Percentiles rank a stretch among this genome's conserved stretches.
phyloP scores from a whole-genome alignment of 1,140 invertebrate genomes.

The Dendrolimus kikuchii region DNA sequence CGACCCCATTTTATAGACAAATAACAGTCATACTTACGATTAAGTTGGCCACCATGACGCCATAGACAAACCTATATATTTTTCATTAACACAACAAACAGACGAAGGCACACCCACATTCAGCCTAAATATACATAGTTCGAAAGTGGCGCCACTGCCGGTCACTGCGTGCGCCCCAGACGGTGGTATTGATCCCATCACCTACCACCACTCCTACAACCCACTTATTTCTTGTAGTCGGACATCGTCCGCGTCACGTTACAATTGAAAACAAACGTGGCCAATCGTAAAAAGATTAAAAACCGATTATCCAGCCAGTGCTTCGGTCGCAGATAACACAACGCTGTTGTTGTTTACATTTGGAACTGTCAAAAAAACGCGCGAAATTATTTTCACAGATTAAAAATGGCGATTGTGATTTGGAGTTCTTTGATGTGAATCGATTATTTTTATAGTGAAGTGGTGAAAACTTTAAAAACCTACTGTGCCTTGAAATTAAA shows the following conservation, averaged over 20 bases:
- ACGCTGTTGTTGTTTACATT: no score
- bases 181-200: conserved; percentile 65
- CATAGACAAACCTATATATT: background rate
- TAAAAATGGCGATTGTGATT: no score
- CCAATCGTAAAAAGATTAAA: background rate
- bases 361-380: no score
- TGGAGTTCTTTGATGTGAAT: no score
- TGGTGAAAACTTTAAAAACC: no score
- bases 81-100: conserved; percentile 9
- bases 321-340: no score
- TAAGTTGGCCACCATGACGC: no score
- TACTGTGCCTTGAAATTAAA: conserved; percentile 6
- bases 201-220: conserved; percentile 53
- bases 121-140: conserved; percentile 28
- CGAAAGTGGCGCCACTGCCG: conserved; percentile 27
- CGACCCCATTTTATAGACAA: no score
- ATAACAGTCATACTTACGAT: no score
- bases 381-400: no score
- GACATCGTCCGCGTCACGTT: conserved; percentile 53
- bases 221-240: conserved; percentile 49
- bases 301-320: background rate
- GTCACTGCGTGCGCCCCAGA: conserved; percentile 63
- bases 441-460: no score
- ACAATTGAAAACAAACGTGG: conserved; percentile 20
- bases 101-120: conserved; percentile 10